Percentiles rank a stretch among this genome's conserved stretches.
Evolutionary conservation across 2,888 invertebrate species (phyloP).

Genomic region (Hypsopygia costalis): DNA sequence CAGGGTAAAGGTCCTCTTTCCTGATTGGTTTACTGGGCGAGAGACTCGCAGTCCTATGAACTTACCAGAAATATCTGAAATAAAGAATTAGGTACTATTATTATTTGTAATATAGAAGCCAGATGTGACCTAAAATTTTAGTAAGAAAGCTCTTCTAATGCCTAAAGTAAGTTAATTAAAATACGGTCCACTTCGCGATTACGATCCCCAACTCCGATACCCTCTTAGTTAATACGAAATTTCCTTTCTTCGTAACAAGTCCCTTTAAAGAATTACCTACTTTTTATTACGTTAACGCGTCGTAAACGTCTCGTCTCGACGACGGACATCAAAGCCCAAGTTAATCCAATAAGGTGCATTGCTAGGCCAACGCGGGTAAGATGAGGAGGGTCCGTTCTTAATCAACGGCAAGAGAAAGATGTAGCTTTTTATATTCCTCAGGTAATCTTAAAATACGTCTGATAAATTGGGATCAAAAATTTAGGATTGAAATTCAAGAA

Average conservation of each 20-base stretch:
- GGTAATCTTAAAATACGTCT: slow-evolving; percentile 47
- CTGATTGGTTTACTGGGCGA: too few relatives aligned
- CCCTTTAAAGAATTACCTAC: slow-evolving; percentile 63
- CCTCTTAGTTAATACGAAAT: slow-evolving; percentile 55
- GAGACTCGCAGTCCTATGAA: too few relatives aligned
- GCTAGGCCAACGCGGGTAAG: slow-evolving; percentile 53
- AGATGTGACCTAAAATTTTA: not conserved
- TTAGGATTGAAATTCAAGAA: slow-evolving; percentile 8
- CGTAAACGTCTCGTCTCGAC: slow-evolving; percentile 48
- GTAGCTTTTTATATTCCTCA: slow-evolving; percentile 55
- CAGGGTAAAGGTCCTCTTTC: too few relatives aligned
- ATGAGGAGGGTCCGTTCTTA: slow-evolving; percentile 53
- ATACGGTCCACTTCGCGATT: not conserved
- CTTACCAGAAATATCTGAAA: too few relatives aligned
- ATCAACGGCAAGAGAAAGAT: slow-evolving; percentile 54
- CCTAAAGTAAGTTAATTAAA: slow-evolving; percentile 8
- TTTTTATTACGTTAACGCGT: slow-evolving; percentile 65
- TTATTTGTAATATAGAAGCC: not conserved
- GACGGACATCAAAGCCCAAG: slow-evolving; percentile 64
- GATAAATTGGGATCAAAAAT: slow-evolving; percentile 49
- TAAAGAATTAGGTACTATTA: too few relatives aligned
- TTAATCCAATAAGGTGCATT: slow-evolving; percentile 74
- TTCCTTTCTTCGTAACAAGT: slow-evolving; percentile 48
- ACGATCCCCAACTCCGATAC: slow-evolving; percentile 14
- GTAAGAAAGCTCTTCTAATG: not conserved